These are phyloP conservation scores for Clepsis dumicolana DNA, from an alignment of 2,888 invertebrate species.

Conservation along the genomic window DNA sequence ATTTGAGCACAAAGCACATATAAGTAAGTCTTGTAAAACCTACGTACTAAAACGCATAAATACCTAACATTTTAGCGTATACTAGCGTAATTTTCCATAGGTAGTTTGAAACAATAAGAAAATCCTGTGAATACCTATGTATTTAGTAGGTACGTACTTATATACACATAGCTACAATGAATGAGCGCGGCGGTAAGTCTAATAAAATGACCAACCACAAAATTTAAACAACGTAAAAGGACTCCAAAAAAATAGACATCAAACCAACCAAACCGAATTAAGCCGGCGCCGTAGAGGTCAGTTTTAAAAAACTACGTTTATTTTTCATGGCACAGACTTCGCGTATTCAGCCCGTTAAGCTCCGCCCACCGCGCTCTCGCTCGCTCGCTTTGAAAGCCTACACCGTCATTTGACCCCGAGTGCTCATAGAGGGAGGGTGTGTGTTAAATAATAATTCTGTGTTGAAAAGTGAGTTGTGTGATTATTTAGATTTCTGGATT, in stretches of 20 bases:
- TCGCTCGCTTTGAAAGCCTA: constrained; percentile 70
- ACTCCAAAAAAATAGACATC: neutral
- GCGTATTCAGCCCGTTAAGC: constrained; percentile 48
- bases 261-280: constrained; percentile 31
- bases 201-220: too few species aligned
- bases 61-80: too few species aligned
- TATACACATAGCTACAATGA: too few species aligned
- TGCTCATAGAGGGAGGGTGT: constrained; percentile 72
- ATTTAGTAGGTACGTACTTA: too few species aligned
- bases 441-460: constrained; percentile 50
- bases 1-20: too few species aligned
- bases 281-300: constrained; percentile 31
- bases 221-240: too few species aligned
- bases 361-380: constrained; percentile 65
- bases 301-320: constrained; percentile 47
- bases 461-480: constrained; percentile 45
- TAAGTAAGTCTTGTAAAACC: too few species aligned
- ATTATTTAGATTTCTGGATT: constrained; percentile 33
- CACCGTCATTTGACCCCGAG: constrained; percentile 78
- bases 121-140: too few species aligned
- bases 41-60: too few species aligned
- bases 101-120: too few species aligned
- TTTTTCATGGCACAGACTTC: constrained; percentile 25
- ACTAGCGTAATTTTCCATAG: too few species aligned
- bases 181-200: too few species aligned